A percentile compares a stretch with the other conserved stretches of the same genome.
phyloP scores from a whole-genome alignment of 2,113 vertebrate genomes.

The Engraulis encrasicolus region DNA sequence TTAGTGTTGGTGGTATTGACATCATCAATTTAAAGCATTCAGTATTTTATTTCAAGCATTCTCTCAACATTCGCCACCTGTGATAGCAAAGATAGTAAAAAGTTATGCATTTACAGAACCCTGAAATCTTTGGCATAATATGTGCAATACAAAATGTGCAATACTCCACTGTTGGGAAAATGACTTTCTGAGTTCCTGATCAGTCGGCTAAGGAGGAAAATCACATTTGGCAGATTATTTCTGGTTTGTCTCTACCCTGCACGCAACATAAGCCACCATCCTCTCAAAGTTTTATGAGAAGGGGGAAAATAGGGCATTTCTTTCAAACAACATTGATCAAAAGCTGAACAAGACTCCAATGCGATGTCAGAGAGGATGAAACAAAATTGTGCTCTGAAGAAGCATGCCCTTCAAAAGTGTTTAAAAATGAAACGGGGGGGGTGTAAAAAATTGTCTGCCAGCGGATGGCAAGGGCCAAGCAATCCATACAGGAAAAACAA shows the following conservation, averaged over 20 bases:
- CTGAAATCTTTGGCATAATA: background rate
- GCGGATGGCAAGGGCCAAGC: constrained; percentile 49
- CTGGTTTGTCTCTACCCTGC: constrained; percentile 22
- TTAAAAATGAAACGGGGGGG: constrained; percentile 60
- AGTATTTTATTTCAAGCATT: too few relatives aligned
- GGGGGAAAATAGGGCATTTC: constrained; percentile 42
- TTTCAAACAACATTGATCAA: constrained; percentile 60
- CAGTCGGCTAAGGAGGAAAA: constrained; percentile 31
- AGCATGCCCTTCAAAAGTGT: constrained; percentile 61
- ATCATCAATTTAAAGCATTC: too few relatives aligned
- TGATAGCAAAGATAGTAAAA: too few relatives aligned
- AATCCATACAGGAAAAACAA: constrained; percentile 71
- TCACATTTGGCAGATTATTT: constrained; percentile 36
- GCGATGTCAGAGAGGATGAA: constrained; percentile 54
- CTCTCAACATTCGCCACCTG: too few relatives aligned
- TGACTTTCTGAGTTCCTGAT: background rate
- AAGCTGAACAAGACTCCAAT: constrained; percentile 59
- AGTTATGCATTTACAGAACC: too few relatives aligned
- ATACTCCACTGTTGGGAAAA: background rate
- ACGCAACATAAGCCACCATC: constrained; percentile 1
- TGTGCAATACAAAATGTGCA: background rate
- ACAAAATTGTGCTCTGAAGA: constrained; percentile 64
- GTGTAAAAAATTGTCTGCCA: constrained; percentile 52
- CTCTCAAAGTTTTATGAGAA: constrained; percentile 36
- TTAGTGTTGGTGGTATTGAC: background rate